Base-by-base conservation (phyloP, 2,113 vertebrate genomes). In the Xenus cinereus region DNA sequence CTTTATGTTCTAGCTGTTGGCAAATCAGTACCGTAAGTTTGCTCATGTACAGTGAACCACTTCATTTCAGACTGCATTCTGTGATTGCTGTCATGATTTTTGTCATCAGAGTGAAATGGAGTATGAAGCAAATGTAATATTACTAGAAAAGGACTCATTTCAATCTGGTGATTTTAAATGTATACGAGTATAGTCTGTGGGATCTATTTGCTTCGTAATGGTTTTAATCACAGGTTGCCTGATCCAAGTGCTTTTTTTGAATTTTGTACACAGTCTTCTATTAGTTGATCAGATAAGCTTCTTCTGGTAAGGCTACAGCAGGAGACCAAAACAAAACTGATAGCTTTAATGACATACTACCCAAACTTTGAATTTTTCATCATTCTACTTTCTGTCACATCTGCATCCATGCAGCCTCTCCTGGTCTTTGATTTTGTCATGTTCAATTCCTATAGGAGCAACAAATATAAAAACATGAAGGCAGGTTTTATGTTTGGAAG, bases 111-210 rank as follows among this genome's bases (percentile, higher is more conserved):
- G 33, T 48, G 80, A 86, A 95, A 90, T 53, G 30, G 76, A 72
- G 35, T 56, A 54, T 82, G 62, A 95, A 37, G 30, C 59, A 62
- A 95, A 77, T 77, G 43, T 24, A 69, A 64, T 86, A 32, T 93
- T 90, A 56, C 57, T 64, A 94, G 75, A 59, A 96, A n/a, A 84
- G 71, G 45, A 66, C 41, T 94, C 63, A 67, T 93, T 96, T 97
- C 77, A 64, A 64, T 71, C 56, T 88, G 79, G 41, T 59, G 82
- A 43, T 84, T 95, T 84, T 57, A 81, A 90, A 76, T 95, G 35
- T 74, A 56, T 87, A 50, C 27, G 12, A 89, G 56, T 83, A 41
- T 43, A 73, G 48, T 73, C 74, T 68, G 28, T 80, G 59, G 33
- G 46, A 33, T 88, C 27, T 79, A 37, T 95, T 86, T 96, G 22